Conservation (phyloP, 2,113 vertebrate species). For the Oophaga pumilio region DNA sequence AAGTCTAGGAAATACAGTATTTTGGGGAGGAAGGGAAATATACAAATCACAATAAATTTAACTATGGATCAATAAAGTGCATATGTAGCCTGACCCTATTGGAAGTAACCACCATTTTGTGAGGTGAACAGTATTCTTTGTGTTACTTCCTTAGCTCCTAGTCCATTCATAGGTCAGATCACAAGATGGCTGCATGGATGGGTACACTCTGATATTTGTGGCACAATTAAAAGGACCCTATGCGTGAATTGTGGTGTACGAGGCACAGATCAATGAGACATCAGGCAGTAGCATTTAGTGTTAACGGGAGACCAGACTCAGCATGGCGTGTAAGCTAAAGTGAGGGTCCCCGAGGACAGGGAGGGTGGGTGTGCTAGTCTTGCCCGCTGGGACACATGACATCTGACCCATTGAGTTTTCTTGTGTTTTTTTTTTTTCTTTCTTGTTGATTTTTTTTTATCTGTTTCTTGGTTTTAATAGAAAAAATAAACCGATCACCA, state of each 20-base stretch:
- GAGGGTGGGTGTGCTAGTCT: constrained; percentile 51
- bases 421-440: constrained; percentile 25
- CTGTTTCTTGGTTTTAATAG: constrained; percentile 75
- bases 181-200: constrained; percentile 3
- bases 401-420: constrained; percentile 48
- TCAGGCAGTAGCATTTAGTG: constrained; percentile 38
- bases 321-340: constrained; percentile 35
- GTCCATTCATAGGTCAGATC: neutral
- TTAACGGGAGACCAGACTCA: constrained; percentile 25
- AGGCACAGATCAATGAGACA: constrained; percentile 47
- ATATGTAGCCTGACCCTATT: neutral
- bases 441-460: constrained; percentile 53
- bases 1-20: neutral
- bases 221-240: neutral
- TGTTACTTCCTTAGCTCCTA: neutral
- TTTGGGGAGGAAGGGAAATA: neutral
- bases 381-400: constrained; percentile 44
- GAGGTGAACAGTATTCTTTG: neutral
- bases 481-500: constrained; percentile 78
- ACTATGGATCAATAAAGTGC: neutral
- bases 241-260: constrained; percentile 36
- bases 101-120: neutral
- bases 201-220: neutral
- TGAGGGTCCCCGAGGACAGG: constrained; percentile 30
- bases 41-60: neutral